These are phyloP conservation scores for Alaudala cheleensis DNA, from an alignment of 2,113 vertebrate genomes.

Conservation along the genomic window DNA sequence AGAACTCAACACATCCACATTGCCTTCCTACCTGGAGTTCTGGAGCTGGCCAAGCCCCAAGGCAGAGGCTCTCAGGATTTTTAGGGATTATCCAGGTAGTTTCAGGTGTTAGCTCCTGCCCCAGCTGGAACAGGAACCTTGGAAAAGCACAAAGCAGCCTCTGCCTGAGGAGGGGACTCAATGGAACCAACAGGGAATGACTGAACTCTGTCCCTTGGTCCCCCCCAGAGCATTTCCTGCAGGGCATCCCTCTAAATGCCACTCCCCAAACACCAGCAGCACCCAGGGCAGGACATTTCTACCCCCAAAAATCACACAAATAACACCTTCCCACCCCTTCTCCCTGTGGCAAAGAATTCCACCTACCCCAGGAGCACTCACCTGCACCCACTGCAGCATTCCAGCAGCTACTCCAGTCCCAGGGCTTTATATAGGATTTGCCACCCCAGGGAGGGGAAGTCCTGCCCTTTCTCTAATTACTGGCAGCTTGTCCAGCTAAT, in stretches of 20 bases:
- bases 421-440: not conserved
- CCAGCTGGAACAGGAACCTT: not conserved
- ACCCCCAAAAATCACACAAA: not conserved
- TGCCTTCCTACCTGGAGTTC: not conserved
- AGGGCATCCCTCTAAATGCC: not conserved
- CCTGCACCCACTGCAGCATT: rapidly evolving
- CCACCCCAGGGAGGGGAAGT: not conserved
- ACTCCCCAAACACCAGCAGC: not conserved
- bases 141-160: not conserved
- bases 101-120: rapidly evolving
- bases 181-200: rapidly evolving
- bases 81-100: no score
- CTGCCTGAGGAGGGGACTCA: not conserved
- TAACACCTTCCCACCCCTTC: not conserved
- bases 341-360: rapidly evolving
- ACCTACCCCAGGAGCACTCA: rapidly evolving
- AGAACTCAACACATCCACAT: not conserved
- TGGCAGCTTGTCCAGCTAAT: not conserved
- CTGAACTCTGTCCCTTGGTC: rapidly evolving
- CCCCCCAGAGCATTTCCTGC: not conserved
- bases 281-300: rapidly evolving
- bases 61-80: rapidly evolving
- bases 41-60: not conserved
- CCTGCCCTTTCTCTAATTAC: not conserved
- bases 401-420: rapidly evolving